phyloP scores from a whole-genome alignment of 37 sponge, comb jelly and placozoan species.

The Amphimedon queenslandica region DNA sequence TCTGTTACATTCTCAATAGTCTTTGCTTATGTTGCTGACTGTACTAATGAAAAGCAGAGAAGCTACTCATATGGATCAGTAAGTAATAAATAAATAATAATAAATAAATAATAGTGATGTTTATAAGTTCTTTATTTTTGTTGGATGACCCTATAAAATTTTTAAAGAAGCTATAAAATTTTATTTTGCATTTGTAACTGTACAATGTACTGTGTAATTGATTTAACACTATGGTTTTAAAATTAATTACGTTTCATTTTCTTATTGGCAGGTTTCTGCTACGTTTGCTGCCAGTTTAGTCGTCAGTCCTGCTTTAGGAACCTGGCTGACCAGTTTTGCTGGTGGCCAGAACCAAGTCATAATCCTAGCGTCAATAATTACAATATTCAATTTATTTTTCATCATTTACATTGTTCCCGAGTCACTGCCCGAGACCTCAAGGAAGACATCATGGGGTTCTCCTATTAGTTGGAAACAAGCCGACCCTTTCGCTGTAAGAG shows the following conservation, averaged over 20 bases:
- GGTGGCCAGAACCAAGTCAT: slow-evolving; percentile 68
- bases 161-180: too few relatives aligned
- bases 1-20: slow-evolving; percentile 91
- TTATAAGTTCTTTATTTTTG: background rate
- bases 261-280: slow-evolving; percentile 65
- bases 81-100: slow-evolving; percentile 9
- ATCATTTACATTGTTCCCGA: slow-evolving; percentile 81
- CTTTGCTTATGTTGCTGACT: slow-evolving; percentile 93
- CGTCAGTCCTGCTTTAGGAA: slow-evolving; percentile 83
- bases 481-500: slow-evolving; percentile 82
- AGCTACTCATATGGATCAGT: slow-evolving; percentile 86
- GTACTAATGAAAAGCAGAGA: slow-evolving; percentile 72
- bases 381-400: slow-evolving; percentile 77
- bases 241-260: background rate
- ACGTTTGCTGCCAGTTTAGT: slow-evolving; percentile 93
- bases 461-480: slow-evolving; percentile 87
- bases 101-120: background rate
- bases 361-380: slow-evolving; percentile 65
- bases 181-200: background rate
- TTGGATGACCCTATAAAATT: too few relatives aligned
- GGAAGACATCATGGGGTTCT: slow-evolving; percentile 69
- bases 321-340: slow-evolving; percentile 17
- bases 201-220: background rate
- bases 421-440: slow-evolving; percentile 51
- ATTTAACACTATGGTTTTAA: background rate